Percentiles rank a stretch among this genome's conserved stretches.
phyloP scores from a whole-genome alignment of 2,888 invertebrate genomes.

The Dascillus cervinus region DNA sequence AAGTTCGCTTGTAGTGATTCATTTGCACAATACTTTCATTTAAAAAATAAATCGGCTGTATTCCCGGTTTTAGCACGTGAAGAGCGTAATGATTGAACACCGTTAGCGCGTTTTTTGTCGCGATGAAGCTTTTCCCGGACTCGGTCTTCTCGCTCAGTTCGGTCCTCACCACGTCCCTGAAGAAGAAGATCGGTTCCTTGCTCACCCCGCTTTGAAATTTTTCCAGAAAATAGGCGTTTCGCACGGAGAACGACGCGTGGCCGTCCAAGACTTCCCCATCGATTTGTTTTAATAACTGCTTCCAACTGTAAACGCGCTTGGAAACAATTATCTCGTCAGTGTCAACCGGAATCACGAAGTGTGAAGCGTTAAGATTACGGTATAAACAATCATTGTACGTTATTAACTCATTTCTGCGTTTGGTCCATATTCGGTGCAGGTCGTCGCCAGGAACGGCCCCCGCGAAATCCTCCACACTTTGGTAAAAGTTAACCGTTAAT shows the following conservation, averaged over 20 bases:
- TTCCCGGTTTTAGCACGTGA: constrained; percentile 48
- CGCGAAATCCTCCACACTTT: not conserved
- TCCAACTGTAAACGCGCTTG: constrained; percentile 51
- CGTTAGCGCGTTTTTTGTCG: constrained; percentile 55
- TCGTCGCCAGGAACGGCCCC: not conserved
- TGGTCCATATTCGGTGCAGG: constrained; percentile 51
- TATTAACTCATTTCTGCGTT: constrained; percentile 62
- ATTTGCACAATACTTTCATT: constrained; percentile 53
- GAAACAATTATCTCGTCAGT: constrained; percentile 69
- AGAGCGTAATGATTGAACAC: constrained; percentile 72
- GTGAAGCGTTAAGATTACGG: constrained; percentile 56
- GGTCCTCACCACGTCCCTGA: constrained; percentile 22
- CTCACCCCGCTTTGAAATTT: constrained; percentile 7
- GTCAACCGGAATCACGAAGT: constrained; percentile 62
- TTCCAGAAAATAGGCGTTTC: constrained; percentile 52
- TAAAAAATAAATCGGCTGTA: constrained; percentile 50
- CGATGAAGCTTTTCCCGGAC: constrained; percentile 65
- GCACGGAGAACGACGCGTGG: constrained; percentile 53
- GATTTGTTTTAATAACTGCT: constrained; percentile 46
- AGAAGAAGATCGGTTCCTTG: constrained; percentile 21
- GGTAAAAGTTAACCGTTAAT: not conserved
- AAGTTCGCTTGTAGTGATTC: constrained; percentile 57
- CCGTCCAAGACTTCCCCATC: constrained; percentile 17
- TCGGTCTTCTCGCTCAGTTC: constrained; percentile 53
- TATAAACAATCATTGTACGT: constrained; percentile 75